Evolutionary conservation across 2,797 vertebrate species (phyloP), one percentile per base, ranked within the genome.

Genomic region (Poeciliopsis turneri): DNA sequence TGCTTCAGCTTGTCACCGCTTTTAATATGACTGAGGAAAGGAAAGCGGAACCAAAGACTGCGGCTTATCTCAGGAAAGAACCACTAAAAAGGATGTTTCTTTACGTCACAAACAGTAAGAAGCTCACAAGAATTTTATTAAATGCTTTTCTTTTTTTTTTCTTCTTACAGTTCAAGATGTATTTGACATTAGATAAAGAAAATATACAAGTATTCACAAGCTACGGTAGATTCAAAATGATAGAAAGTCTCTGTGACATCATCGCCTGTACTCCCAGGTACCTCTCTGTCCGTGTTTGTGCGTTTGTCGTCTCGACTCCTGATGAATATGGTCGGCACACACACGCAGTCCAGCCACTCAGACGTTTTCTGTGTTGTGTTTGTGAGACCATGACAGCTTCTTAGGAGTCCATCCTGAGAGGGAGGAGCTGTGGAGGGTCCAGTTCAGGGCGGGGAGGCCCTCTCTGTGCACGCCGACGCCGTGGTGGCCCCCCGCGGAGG

Each of bases 401-500:
- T 89, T 93, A 39, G 76, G 1, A 49, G 78, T 90, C 92, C 92
- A 93, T 6, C 55, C 87, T n/a, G 92, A 83, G 2, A 90, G 72
- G 74, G 90, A 68, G 78, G 75, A 46, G 0, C 78, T 59, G 47
- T 84, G 77, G 49, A 84, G 61, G 1, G 33, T 87, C 90, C 84
- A 90, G 74, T 76, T 66, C 33, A 69, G 23, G 0, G 73, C 0
- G 0, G 82, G 78, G 25, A 81, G 61, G 5, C 75, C 83, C 0
- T 93, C 85, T 75, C 53, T 78, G 77, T 74, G 80, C 4, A 77
- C 6, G 45, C 36, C 76, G 0, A 83, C 5, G 0, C 92, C 83
- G 87, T 96, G 95, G 0, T 94, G 95, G 36, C 95, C 92, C 72
- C 69, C 82, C 0, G 95, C 86, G 77, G 96, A 96, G 0, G 97